Percentiles rank a stretch among this genome's conserved stretches.
phyloP scores from a whole-genome alignment of 2,888 invertebrate species.

The Pogonocherus hispidulus region DNA sequence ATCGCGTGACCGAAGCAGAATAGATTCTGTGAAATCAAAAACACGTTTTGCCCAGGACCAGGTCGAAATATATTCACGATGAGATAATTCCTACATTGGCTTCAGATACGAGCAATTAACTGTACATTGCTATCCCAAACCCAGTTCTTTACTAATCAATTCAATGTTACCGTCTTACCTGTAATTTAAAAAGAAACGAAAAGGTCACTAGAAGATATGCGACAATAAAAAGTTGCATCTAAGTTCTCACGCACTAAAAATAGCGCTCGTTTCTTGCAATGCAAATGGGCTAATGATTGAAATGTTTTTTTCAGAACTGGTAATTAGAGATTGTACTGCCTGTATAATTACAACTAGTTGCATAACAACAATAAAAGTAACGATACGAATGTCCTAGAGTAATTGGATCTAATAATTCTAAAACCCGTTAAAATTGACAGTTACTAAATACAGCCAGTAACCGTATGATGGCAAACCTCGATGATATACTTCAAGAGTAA shows the following conservation, averaged over 20 bases:
- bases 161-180: too few species aligned
- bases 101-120: too few species aligned
- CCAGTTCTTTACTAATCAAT: too few species aligned
- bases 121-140: too few species aligned
- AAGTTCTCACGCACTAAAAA: neutral
- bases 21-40: too few species aligned
- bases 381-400: neutral
- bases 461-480: neutral
- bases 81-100: too few species aligned
- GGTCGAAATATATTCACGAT: too few species aligned
- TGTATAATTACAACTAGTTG: neutral
- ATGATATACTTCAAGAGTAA: neutral
- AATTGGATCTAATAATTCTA: neutral
- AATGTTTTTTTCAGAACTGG: neutral
- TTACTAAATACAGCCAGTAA: neutral
- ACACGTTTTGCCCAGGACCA: too few species aligned
- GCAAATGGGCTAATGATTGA: neutral
- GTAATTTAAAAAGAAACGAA: too few species aligned
- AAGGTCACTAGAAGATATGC: too few species aligned
- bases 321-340: neutral
- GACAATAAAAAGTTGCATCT: too few species aligned
- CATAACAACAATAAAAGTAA: neutral
- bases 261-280: neutral
- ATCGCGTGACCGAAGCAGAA: neutral
- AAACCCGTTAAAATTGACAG: neutral